Evolutionary conservation across 2,797 vertebrate species (phyloP).

Genomic region (Mormyrus proboscirostris): DNA sequence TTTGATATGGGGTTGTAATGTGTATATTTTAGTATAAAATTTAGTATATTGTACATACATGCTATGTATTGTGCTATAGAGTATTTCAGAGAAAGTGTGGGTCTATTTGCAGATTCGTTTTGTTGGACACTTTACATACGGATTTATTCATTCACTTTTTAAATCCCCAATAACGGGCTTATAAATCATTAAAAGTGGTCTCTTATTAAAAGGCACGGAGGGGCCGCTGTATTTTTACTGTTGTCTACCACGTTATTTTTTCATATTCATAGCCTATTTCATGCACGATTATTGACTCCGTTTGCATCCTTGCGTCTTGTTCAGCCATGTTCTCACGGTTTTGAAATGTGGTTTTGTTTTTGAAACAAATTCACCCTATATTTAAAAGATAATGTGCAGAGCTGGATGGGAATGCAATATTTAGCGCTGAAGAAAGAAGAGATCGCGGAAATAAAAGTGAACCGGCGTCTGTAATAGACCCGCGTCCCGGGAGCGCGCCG

Average conservation of each 20-base stretch:
- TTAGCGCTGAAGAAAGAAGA: background rate
- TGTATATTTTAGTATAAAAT: background rate
- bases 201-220: background rate
- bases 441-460: background rate
- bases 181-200: background rate
- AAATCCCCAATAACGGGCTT: background rate
- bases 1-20: background rate
- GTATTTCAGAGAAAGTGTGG: background rate
- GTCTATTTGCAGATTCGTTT: background rate
- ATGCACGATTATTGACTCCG: background rate
- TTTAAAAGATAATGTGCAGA: background rate
- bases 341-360: conserved; percentile 3
- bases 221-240: background rate
- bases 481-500: background rate
- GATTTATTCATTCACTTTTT: background rate
- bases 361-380: background rate
- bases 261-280: background rate
- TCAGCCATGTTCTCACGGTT: background rate
- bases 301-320: background rate
- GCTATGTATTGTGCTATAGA: background rate
- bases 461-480: background rate
- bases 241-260: background rate
- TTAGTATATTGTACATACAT: background rate
- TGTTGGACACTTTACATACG: background rate
- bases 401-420: background rate